phyloP scores from a whole-genome alignment of 2,888 invertebrate species.

The Endotricha flammealis region DNA sequence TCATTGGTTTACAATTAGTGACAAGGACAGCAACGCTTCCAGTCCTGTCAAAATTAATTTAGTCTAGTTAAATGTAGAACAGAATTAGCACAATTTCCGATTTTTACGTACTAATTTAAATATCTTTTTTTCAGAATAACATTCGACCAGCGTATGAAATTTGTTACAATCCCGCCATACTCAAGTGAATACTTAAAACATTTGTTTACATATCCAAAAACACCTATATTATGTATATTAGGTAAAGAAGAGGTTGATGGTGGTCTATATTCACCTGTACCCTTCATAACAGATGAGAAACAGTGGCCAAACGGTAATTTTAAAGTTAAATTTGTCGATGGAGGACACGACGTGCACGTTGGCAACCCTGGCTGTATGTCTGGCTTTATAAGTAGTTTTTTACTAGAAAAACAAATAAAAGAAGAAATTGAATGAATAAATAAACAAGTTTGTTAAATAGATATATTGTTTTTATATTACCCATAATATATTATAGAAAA shows the following conservation, averaged over 20 bases:
- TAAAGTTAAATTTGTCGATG: slow-evolving; percentile 53
- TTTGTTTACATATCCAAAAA: slow-evolving; percentile 35
- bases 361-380: slow-evolving; percentile 74
- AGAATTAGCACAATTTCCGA: no score
- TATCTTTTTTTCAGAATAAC: slow-evolving; percentile 31
- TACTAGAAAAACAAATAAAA: no score
- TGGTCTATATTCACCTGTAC: slow-evolving; percentile 29
- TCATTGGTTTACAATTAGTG: no score
- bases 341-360: slow-evolving; percentile 80
- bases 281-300: slow-evolving; percentile 37
- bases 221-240: slow-evolving; percentile 44
- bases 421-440: no score
- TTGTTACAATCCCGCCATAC: slow-evolving; percentile 38
- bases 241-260: slow-evolving; percentile 29
- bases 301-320: slow-evolving; percentile 50
- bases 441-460: no score
- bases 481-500: no score
- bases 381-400: no score
- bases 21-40: no score
- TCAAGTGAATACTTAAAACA: slow-evolving; percentile 30
- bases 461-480: no score
- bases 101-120: background rate
- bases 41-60: no score
- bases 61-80: no score
- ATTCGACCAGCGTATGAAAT: slow-evolving; percentile 57